Conservation (phyloP, 1,140 invertebrate species). For the Probaryconus sp. region DNA sequence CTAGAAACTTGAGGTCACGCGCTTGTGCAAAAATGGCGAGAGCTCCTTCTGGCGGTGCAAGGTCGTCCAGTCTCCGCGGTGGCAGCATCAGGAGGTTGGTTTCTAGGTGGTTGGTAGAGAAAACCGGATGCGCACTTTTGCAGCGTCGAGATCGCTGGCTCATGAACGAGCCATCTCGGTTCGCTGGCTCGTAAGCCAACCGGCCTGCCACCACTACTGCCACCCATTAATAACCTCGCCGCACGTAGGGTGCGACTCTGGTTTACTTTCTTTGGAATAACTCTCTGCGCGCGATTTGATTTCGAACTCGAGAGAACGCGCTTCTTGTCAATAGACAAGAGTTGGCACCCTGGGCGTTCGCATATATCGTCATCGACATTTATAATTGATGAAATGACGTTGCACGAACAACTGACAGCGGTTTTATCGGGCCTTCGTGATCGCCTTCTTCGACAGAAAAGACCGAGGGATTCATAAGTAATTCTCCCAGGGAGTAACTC, state of each 20-base stretch:
- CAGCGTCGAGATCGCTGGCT: constrained; percentile 46
- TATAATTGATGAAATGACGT: constrained; percentile 70
- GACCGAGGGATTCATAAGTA: constrained; percentile 56
- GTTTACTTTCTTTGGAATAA: constrained; percentile 64
- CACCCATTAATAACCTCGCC: constrained; percentile 70
- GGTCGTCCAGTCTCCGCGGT: constrained; percentile 64
- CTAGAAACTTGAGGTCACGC: constrained; percentile 29
- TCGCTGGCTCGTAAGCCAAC: constrained; percentile 54
- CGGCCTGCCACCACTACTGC: constrained; percentile 57
- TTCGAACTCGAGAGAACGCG: too few relatives aligned
- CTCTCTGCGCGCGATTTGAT: too few relatives aligned
- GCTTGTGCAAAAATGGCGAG: constrained; percentile 38
- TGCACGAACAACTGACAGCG: constrained; percentile 16
- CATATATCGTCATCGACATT: constrained; percentile 40
- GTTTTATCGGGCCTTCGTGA: constrained; percentile 58
- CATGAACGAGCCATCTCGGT: too few relatives aligned
- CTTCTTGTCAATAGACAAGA: constrained; percentile 45
- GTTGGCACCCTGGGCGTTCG: constrained; percentile 51
- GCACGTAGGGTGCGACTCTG: constrained; percentile 32
- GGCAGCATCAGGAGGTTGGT: constrained; percentile 55
- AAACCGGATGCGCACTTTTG: constrained; percentile 68
- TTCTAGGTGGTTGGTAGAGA: constrained; percentile 59
- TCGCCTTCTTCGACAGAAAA: too few relatives aligned
- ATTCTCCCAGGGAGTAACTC: constrained; percentile 52
- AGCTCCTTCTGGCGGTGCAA: constrained; percentile 54